A percentile compares a stretch with the other conserved stretches of the same genome.
Conservation (phyloP, 2,888 invertebrate genomes). For the Athalia circularis region DNA sequence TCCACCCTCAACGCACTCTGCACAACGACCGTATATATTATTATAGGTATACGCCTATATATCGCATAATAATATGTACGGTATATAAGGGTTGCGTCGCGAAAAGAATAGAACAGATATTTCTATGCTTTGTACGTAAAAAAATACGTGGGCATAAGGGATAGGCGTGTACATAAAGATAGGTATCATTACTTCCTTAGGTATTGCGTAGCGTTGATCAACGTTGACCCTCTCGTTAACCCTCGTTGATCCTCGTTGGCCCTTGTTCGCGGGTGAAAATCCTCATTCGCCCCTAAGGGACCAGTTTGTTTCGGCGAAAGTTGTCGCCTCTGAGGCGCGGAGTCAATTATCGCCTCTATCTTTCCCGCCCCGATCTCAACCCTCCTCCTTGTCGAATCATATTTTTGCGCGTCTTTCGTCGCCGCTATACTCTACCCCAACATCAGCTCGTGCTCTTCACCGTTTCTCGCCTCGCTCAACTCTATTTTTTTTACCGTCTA, state of each 20-base stretch:
- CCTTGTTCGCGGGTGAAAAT: slow-evolving; percentile 8
- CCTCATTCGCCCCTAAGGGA: slow-evolving; percentile 17
- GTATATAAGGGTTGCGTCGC: no score
- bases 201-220: slow-evolving; percentile 21
- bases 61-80: no score
- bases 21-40: neutral
- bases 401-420: neutral
- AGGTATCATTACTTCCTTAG: neutral
- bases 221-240: slow-evolving; percentile 40
- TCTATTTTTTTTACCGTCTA: no score
- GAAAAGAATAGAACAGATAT: no score
- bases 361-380: neutral
- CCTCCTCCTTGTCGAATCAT: neutral
- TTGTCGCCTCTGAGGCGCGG: slow-evolving; percentile 12
- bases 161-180: no score
- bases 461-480: no score
- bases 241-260: slow-evolving; percentile 39
- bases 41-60: neutral
- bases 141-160: neutral
- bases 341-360: slow-evolving; percentile 31
- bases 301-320: slow-evolving; percentile 34
- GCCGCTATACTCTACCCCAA: no score
- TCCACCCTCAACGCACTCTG: neutral
- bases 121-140: no score
- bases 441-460: no score